These are phyloP conservation scores for Thaumetopoea pityocampa DNA, from an alignment of 1,140 invertebrate species.

Conservation along the genomic window DNA sequence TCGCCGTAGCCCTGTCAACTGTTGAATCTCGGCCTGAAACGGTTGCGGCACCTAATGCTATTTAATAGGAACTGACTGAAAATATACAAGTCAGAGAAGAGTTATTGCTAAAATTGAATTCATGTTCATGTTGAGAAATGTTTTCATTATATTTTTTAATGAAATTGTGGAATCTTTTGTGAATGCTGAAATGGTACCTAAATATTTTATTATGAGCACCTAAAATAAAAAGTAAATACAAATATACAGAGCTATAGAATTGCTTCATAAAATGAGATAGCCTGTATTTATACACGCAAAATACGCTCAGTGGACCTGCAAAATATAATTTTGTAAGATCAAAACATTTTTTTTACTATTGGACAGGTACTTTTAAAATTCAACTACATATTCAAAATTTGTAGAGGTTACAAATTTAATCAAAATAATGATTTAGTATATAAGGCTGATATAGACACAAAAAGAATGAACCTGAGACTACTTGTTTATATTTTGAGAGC, in stretches of 20 bases:
- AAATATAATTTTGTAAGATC: conserved; percentile 39
- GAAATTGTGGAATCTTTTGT: too few species aligned
- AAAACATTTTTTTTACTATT: conserved; percentile 13
- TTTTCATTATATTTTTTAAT: too few species aligned
- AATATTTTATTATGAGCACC: too few species aligned
- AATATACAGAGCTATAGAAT: too few species aligned
- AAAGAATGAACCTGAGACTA: background rate
- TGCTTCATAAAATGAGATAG: conserved; percentile 5
- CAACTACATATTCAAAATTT: too few species aligned
- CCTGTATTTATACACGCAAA: conserved; percentile 16
- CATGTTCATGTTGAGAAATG: too few species aligned
- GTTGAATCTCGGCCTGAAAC: conserved; percentile 73
- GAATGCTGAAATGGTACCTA: too few species aligned
- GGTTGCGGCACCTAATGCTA: conserved; percentile 47
- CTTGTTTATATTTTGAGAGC: background rate
- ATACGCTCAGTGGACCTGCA: conserved; percentile 27
- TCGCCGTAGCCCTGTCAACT: conserved; percentile 71
- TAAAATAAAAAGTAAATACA: too few species aligned
- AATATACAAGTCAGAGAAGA: too few species aligned
- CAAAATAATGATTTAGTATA: background rate
- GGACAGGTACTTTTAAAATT: too few species aligned
- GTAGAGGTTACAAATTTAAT: too few species aligned
- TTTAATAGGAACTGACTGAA: conserved; percentile 54
- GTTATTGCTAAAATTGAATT: too few species aligned
- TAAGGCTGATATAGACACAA: conserved; percentile 9